Evolutionary conservation across 2,113 vertebrate genomes (phyloP).

Genomic region (Eptesicus fuscus): DNA sequence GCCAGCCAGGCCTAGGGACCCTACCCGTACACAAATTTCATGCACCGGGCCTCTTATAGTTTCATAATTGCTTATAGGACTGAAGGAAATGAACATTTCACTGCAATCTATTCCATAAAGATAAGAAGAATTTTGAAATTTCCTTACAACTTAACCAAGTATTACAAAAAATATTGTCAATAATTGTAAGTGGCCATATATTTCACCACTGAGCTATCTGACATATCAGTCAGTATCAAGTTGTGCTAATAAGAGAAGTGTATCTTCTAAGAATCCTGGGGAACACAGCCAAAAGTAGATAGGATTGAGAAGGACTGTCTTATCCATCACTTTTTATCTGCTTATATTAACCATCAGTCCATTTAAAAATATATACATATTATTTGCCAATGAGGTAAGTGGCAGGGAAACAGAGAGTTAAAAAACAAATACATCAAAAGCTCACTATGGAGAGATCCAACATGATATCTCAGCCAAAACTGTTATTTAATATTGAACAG

Average conservation of each 20-base stretch:
- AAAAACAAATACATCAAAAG: constrained; percentile 19
- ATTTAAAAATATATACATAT: constrained; percentile 3
- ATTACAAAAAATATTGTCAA: not conserved
- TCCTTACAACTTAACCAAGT: not conserved
- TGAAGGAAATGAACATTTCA: not conserved
- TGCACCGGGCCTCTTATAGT: too few species aligned
- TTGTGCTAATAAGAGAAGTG: not conserved
- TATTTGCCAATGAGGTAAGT: not conserved
- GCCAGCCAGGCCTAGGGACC: too few species aligned
- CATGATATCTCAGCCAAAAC: constrained; percentile 35
- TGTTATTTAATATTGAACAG: constrained; percentile 21
- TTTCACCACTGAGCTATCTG: not conserved
- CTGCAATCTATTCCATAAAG: not conserved
- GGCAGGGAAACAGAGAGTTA: not conserved
- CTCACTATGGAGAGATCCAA: not conserved
- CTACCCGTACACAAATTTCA: too few species aligned
- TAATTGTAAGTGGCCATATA: not conserved
- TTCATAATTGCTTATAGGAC: not conserved
- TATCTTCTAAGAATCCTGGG: not conserved
- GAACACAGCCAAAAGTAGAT: not conserved
- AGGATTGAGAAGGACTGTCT: not conserved
- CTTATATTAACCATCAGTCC: not conserved
- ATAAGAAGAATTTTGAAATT: constrained; percentile 21
- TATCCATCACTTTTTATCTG: not conserved
- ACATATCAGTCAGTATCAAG: not conserved